Evolutionary conservation across 1,140 invertebrate species (phyloP), one percentile per base, ranked within the genome.

Genomic region (Branchinecta lynchi): DNA sequence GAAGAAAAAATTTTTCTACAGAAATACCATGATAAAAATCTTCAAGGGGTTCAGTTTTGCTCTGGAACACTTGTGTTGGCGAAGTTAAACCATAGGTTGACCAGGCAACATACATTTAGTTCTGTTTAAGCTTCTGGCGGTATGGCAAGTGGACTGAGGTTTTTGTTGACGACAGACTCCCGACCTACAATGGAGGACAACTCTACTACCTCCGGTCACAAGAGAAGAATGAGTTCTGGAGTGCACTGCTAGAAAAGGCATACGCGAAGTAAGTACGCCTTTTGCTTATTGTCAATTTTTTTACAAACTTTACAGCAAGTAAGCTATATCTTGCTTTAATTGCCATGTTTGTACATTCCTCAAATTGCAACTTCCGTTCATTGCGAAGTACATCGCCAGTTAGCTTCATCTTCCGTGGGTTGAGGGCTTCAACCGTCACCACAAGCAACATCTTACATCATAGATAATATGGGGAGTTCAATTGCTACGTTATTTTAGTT

Each of bases 241-340:
- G 91, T 77, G 94, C 96, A 0, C 80, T 99, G 21, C 78, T 99
- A 45, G 96, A 99, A 77, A 99, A 99, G 81, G 96, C 96, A 0
- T 99, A 98, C 80, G 95, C 96, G 21, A 99, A 99, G 91, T 91
- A 80, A 17, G n/a, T 70, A n/a, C n/a, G n/a, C n/a, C n/a, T n/a
- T n/a, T n/a, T n/a, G n/a, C n/a, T n/a, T n/a, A n/a, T n/a, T n/a
- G n/a, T n/a, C n/a, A n/a, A n/a, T n/a, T n/a, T n/a, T n/a, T n/a
- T n/a, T n/a, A n/a, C n/a, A n/a, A n/a, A n/a, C n/a, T n/a, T n/a
- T n/a, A n/a, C n/a, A n/a, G n/a, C n/a, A n/a, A n/a, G n/a, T n/a
- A n/a, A n/a, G n/a, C n/a, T n/a, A n/a, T n/a, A n/a, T n/a, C 65
- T 3, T 70, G 15, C 10, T 7, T 68, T 45, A 7, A 43, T 45